Conservation (phyloP, 1,140 invertebrate species). For the Cotesia vestalis region DNA sequence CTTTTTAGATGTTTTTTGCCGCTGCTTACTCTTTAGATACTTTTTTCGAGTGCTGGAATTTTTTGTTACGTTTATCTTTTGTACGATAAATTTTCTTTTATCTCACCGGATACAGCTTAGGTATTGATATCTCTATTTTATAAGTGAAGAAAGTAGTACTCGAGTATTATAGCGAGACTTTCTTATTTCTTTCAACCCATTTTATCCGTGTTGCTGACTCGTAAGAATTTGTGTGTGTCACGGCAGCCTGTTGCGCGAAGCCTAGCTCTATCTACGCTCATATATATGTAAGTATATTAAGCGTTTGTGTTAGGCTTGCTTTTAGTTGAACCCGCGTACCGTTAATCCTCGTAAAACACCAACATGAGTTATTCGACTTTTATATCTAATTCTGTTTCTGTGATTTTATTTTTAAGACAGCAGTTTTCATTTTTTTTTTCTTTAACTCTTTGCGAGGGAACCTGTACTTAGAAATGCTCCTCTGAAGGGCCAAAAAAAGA, state of each 20-base stretch:
- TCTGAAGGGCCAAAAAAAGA: no score
- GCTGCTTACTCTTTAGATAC: neutral
- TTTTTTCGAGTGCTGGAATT: constrained; percentile 25
- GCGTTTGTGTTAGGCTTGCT: constrained; percentile 32
- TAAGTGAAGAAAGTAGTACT: no score
- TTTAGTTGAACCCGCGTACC: neutral
- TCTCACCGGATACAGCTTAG: no score
- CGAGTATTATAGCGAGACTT: constrained; percentile 31
- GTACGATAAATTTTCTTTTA: neutral
- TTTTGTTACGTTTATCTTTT: constrained; percentile 28
- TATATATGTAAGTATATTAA: constrained; percentile 34
- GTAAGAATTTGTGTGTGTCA: constrained; percentile 56
- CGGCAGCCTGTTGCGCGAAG: constrained; percentile 61
- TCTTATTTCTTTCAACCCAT: constrained; percentile 20
- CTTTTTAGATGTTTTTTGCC: neutral
- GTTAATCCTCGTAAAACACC: constrained; percentile 12
- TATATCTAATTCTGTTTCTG: no score
- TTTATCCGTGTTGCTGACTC: constrained; percentile 6
- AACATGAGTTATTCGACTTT: neutral
- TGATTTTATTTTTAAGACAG: no score
- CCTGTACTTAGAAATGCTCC: no score
- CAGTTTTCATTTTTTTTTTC: no score
- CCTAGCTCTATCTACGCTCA: neutral
- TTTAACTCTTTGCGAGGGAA: no score
- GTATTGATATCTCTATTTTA: no score